Conservation (phyloP, 2,888 invertebrate genomes). For the Rhagonycha fulva region DNA sequence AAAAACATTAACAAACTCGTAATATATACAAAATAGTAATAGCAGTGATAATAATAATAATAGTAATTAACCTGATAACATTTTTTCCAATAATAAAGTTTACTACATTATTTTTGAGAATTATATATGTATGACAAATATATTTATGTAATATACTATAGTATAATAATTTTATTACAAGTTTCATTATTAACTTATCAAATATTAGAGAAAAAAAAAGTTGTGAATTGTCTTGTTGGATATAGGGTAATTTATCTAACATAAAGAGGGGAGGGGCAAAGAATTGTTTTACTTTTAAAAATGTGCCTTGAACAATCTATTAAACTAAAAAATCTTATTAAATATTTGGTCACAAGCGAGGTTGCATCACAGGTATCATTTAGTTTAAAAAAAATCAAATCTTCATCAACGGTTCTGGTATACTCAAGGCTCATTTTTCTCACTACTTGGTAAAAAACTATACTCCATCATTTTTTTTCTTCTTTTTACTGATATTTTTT, state of each 20-base stretch:
- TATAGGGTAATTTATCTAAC: slow-evolving; percentile 23
- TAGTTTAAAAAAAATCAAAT: slow-evolving; percentile 8
- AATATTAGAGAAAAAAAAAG: slow-evolving; percentile 37
- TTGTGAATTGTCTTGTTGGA: slow-evolving; percentile 53
- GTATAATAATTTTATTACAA: not conserved
- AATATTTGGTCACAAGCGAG: slow-evolving; percentile 53
- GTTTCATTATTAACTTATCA: not conserved
- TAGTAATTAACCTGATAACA: not conserved
- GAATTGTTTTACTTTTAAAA: slow-evolving; percentile 31
- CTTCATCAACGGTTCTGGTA: not conserved
- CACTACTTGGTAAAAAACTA: slow-evolving; percentile 33
- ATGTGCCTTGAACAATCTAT: slow-evolving; percentile 37
- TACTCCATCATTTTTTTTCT: slow-evolving; percentile 35
- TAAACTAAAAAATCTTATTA: slow-evolving; percentile 33
- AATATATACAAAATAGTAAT: not conserved
- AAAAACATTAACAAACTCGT: slow-evolving; percentile 3
- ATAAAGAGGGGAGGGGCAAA: slow-evolving; percentile 13
- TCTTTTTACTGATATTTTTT: slow-evolving; percentile 44
- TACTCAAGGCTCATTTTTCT: slow-evolving; percentile 31
- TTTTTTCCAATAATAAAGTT: not conserved
- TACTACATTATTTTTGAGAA: not conserved
- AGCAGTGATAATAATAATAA: not conserved
- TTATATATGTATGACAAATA: not conserved
- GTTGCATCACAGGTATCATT: slow-evolving; percentile 51
- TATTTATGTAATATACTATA: not conserved